phyloP scores from a whole-genome alignment of 2,113 vertebrate genomes.

The Lepus europaeus region DNA sequence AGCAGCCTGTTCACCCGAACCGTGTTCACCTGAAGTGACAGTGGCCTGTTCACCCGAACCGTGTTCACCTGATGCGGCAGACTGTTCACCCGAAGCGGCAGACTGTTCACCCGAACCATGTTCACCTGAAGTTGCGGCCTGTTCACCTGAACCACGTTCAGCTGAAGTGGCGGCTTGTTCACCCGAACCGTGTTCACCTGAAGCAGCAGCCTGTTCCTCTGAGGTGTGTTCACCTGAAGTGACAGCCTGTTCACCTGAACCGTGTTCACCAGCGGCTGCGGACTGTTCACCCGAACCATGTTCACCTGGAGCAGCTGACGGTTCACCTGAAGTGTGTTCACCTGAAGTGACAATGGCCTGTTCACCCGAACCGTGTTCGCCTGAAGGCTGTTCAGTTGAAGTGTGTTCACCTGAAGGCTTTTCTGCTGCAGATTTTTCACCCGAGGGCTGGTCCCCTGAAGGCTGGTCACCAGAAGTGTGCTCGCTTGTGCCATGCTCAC shows the following conservation, averaged over 20 bases:
- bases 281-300: neutral
- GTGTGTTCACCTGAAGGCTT: rapidly evolving
- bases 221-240: rapidly evolving
- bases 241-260: neutral
- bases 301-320: neutral
- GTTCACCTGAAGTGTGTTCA: conserved; percentile 22
- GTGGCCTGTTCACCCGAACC: neutral
- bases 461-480: neutral
- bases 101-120: neutral
- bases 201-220: neutral
- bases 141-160: neutral
- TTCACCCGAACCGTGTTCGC: rapidly evolving
- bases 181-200: neutral
- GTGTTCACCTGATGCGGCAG: neutral
- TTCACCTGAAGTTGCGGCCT: neutral
- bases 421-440: neutral
- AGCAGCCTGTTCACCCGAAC: neutral
- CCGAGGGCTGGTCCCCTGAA: rapidly evolving
- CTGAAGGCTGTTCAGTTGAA: rapidly evolving
- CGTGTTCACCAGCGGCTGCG: rapidly evolving
- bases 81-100: neutral
- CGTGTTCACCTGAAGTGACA: neutral
- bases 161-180: neutral
- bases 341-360: rapidly evolving
- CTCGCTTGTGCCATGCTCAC: neutral